These are phyloP conservation scores for Iphiclides podalirius DNA, from an alignment of 2,888 invertebrate genomes.

Conservation along the genomic window DNA sequence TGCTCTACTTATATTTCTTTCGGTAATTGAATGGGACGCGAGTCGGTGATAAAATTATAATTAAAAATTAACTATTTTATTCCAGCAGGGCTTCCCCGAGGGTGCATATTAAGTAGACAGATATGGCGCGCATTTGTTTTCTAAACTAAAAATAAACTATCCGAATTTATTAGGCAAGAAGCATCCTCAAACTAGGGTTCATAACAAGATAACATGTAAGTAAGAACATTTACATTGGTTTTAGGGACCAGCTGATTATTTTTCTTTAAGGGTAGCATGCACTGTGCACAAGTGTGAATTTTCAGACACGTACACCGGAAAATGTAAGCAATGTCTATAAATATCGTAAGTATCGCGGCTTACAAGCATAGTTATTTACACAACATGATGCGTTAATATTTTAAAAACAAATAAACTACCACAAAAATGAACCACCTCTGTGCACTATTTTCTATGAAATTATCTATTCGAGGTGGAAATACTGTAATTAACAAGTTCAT, in stretches of 20 bases:
- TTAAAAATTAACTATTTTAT: slow-evolving; percentile 78
- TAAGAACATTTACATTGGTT: slow-evolving; percentile 19
- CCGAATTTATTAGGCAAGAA: slow-evolving; percentile 56
- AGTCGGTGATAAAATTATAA: slow-evolving; percentile 75
- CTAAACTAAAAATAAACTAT: slow-evolving; percentile 67
- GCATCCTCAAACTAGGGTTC: slow-evolving; percentile 4
- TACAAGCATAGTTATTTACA: too few relatives aligned
- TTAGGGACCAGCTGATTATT: slow-evolving; percentile 27
- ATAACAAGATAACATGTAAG: slow-evolving; percentile 13
- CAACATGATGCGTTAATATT: too few relatives aligned
- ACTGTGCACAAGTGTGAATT: too few relatives aligned
- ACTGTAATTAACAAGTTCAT: too few relatives aligned
- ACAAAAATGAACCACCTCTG: too few relatives aligned
- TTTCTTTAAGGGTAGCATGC: too few relatives aligned
- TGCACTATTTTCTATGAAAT: too few relatives aligned
- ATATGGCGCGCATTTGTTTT: slow-evolving; percentile 65
- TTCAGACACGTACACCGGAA: too few relatives aligned
- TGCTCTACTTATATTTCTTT: slow-evolving; percentile 58
- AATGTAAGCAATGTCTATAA: too few relatives aligned
- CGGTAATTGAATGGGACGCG: slow-evolving; percentile 73
- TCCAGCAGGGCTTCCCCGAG: slow-evolving; percentile 60
- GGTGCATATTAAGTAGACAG: slow-evolving; percentile 75
- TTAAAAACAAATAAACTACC: too few relatives aligned
- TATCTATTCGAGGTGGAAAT: too few relatives aligned
- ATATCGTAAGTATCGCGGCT: too few relatives aligned